These are phyloP conservation scores for Myxocyprinus asiaticus DNA, from an alignment of 2,113 vertebrate genomes.

Conservation along the genomic window DNA sequence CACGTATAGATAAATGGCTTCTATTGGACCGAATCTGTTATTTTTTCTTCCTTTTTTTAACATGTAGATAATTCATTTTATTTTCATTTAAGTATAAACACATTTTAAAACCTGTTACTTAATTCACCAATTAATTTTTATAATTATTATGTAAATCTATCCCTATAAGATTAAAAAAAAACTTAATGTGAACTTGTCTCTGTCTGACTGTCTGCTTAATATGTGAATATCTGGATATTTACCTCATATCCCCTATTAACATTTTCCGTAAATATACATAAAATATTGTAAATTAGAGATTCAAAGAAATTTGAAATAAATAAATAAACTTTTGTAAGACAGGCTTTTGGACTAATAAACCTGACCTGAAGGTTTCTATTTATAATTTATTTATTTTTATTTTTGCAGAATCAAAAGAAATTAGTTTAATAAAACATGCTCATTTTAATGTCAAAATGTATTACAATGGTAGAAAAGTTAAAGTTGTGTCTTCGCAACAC, in stretches of 20 bases:
- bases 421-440: no score
- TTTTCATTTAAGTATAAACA: constrained; percentile 89
- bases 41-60: constrained; percentile 69
- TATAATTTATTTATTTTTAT: no score
- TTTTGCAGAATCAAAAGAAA: no score
- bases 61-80: constrained; percentile 87
- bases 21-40: constrained; percentile 66
- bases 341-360: no score
- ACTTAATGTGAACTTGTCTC: constrained; percentile 84
- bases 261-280: neutral
- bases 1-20: constrained; percentile 75
- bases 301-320: no score
- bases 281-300: neutral
- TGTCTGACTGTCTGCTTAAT: neutral
- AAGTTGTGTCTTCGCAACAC: no score
- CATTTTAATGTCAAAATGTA: no score
- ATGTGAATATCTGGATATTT: no score
- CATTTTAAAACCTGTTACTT: constrained; percentile 83
- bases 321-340: no score
- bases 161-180: constrained; percentile 85
- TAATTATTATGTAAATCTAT: constrained; percentile 91
- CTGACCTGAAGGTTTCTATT: no score
- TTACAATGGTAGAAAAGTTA: no score
- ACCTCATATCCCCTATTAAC: no score
- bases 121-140: constrained; percentile 94